phyloP scores from a whole-genome alignment of 2,888 invertebrate genomes.

The Drosophila emarginata region DNA sequence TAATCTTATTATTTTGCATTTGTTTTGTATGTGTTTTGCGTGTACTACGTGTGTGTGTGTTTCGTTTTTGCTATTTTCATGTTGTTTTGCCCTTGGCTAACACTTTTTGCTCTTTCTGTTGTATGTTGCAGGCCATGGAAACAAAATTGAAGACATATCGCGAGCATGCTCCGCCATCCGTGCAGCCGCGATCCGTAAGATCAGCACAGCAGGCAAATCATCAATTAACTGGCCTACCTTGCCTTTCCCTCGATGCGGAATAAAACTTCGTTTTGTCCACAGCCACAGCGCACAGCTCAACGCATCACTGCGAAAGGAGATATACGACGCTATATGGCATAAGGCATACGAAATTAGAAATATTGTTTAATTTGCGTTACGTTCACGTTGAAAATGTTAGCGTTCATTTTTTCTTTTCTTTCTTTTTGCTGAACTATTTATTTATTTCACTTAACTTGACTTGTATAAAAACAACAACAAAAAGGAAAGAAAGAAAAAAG shows the following conservation, averaged over 20 bases:
- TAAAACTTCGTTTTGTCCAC: slow-evolving; percentile 12
- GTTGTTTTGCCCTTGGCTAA: slow-evolving; percentile 8
- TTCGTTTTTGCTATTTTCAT: neutral
- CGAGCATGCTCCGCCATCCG: slow-evolving; percentile 79
- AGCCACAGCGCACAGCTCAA: neutral
- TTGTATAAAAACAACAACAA: slow-evolving; percentile 50
- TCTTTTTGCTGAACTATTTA: slow-evolving; percentile 43
- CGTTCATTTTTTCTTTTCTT: slow-evolving; percentile 9
- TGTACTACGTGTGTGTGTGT: neutral
- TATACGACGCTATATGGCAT: slow-evolving; percentile 3
- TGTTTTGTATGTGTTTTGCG: slow-evolving; percentile 25
- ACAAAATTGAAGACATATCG: slow-evolving; percentile 82
- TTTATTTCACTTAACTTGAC: slow-evolving; percentile 58
- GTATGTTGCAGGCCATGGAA: slow-evolving; percentile 80
- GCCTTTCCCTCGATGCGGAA: slow-evolving; percentile 33
- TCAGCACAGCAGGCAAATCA: slow-evolving; percentile 64
- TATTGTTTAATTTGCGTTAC: slow-evolving; percentile 46
- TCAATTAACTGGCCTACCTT: slow-evolving; percentile 25
- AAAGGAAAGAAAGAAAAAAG: neutral
- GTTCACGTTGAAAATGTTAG: slow-evolving; percentile 44
- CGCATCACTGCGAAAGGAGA: no score
- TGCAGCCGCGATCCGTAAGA: slow-evolving; percentile 78
- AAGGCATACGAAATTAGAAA: neutral
- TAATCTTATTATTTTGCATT: slow-evolving; percentile 44
- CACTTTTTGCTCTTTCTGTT: slow-evolving; percentile 5